Percentiles rank a stretch among this genome's conserved stretches.
These are phyloP conservation scores for Drosophila glabriapex DNA, from an alignment of 2,888 invertebrate genomes.

Conservation along the genomic window DNA sequence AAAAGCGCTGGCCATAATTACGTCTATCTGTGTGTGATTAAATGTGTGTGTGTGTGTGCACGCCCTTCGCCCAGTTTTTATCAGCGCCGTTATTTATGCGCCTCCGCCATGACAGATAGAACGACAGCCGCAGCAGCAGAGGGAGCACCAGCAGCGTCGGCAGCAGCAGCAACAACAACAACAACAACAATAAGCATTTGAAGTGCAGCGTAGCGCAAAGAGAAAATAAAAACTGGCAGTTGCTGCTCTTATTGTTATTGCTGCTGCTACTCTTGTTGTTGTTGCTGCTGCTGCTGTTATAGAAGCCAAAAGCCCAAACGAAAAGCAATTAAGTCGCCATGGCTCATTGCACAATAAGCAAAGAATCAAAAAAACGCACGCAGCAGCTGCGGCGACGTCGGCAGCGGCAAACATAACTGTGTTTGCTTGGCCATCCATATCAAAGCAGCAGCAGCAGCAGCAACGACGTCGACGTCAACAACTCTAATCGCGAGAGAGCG, in stretches of 20 bases:
- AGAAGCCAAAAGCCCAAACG: constrained; percentile 71
- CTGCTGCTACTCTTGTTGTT: constrained; percentile 16
- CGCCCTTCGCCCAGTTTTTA: constrained; percentile 78
- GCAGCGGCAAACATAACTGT: constrained; percentile 72
- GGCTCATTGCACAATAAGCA: constrained; percentile 80
- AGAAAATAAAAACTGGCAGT: constrained; percentile 54
- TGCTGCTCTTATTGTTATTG: constrained; percentile 29
- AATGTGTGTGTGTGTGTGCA: constrained; percentile 17
- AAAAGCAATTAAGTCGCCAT: constrained; percentile 79
- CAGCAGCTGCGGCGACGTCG: constrained; percentile 29
- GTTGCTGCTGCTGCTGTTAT: constrained; percentile 37
- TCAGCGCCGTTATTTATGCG: constrained; percentile 75
- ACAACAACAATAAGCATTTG: constrained; percentile 65
- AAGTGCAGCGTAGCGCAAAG: constrained; percentile 79
- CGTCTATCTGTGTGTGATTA: constrained; percentile 47
- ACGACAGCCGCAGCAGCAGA: constrained; percentile 39
- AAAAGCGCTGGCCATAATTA: constrained; percentile 75
- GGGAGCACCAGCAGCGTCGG: constrained; percentile 42
- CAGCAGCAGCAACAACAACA: constrained; percentile 17
- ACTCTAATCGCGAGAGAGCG: constrained; percentile 39
- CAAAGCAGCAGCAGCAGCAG: constrained; percentile 18
- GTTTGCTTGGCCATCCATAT: constrained; percentile 74
- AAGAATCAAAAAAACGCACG: constrained; percentile 70
- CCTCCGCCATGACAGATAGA: constrained; percentile 64
- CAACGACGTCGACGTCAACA: constrained; percentile 26